Conservation (phyloP, 2,113 vertebrate genomes). For the human region GRCh38 chr4:70481501-70482000, state of each 20-base stretch:
- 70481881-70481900: background rate
- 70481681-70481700: background rate
- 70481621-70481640: background rate
- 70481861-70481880: background rate
- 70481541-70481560: background rate
- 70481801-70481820: rapidly evolving
- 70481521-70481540: background rate
- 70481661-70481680: background rate
- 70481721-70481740: background rate
- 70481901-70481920: background rate
- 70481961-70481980: slow-evolving; percentile 25
- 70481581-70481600: background rate
- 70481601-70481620: no score
- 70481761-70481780: background rate
- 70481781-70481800: rapidly evolving
- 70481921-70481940: background rate
- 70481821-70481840: background rate
- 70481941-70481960: background rate
- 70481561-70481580: background rate
- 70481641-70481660: background rate
- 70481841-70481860: background rate
- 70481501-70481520: background rate
- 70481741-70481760: background rate
- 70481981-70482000: slow-evolving; percentile 11
- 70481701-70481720: background rate